Conservation (phyloP, 2,113 vertebrate species). For the Hemiprocne comata region DNA sequence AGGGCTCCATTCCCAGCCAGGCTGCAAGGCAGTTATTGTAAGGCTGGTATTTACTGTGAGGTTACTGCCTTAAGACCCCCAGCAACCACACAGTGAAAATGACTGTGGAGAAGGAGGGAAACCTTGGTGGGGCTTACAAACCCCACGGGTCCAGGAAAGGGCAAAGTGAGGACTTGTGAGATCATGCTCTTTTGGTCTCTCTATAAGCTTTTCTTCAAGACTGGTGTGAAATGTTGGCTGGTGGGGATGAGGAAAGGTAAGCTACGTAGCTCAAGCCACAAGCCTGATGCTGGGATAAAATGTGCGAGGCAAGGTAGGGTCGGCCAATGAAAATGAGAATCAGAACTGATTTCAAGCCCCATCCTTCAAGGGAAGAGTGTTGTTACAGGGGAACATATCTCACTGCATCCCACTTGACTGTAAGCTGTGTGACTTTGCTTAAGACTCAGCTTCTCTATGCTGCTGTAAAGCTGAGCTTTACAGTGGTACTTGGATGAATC, state of each 20-base stretch:
- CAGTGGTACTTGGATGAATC: not conserved
- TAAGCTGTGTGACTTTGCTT: accelerated
- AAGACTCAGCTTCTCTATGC: not conserved
- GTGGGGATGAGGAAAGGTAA: not conserved
- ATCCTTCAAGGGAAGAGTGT: not conserved
- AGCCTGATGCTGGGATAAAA: not conserved
- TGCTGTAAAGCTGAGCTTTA: not conserved
- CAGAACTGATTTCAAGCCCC: not conserved
- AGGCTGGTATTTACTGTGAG: not conserved
- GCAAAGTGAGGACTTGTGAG: not conserved
- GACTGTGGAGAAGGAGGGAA: not conserved
- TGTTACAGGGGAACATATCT: not conserved
- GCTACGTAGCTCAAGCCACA: not conserved
- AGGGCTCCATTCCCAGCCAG: not conserved
- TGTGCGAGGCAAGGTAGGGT: accelerated
- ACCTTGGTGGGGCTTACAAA: not conserved
- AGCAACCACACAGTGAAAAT: not conserved
- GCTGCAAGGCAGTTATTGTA: not conserved
- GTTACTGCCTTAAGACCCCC: not conserved
- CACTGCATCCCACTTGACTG: not conserved
- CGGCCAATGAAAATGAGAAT: not conserved
- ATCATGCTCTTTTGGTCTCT: not conserved
- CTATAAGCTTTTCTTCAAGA: not conserved
- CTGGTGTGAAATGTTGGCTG: not conserved
- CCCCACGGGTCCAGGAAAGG: not conserved